phyloP scores from a whole-genome alignment of 1,140 invertebrate species.

The Bombus terrestris region DNA sequence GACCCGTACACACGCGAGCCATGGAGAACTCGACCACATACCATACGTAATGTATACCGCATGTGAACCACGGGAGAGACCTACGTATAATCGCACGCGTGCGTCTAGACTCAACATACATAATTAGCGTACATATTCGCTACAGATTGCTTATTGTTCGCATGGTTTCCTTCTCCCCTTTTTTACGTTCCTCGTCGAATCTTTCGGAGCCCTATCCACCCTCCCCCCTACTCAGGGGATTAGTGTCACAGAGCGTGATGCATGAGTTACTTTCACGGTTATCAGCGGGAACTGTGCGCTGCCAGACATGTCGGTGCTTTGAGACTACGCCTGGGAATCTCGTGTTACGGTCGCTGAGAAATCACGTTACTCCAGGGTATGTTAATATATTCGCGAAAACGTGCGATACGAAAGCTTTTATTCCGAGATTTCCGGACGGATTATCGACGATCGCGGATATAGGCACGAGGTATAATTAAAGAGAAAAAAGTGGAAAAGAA shows the following conservation, averaged over 20 bases:
- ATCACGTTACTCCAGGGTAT: constrained; percentile 33
- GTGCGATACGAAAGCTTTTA: neutral
- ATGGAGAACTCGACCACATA: constrained; percentile 40
- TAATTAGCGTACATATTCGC: constrained; percentile 52
- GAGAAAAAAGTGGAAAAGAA: neutral
- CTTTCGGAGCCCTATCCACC: neutral
- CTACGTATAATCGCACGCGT: constrained; percentile 39
- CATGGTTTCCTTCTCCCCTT: neutral
- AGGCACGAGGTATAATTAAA: neutral
- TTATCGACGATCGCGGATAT: neutral
- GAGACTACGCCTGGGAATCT: neutral
- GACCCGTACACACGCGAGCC: neutral
- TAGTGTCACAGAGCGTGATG: constrained; percentile 46
- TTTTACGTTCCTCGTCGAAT: too few relatives aligned
- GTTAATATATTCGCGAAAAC: constrained; percentile 9
- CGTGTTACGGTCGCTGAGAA: constrained; percentile 9
- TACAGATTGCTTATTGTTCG: constrained; percentile 64
- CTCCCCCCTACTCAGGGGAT: constrained; percentile 24
- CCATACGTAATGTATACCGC: constrained; percentile 54
- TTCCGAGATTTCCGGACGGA: neutral
- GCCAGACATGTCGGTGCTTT: constrained; percentile 22
- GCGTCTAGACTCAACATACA: constrained; percentile 53
- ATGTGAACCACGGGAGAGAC: constrained; percentile 44
- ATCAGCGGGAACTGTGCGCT: constrained; percentile 32
- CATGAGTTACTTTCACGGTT: constrained; percentile 61